phyloP scores from a whole-genome alignment of 1,140 invertebrate species.

The Rhopalosiphum maidis region DNA sequence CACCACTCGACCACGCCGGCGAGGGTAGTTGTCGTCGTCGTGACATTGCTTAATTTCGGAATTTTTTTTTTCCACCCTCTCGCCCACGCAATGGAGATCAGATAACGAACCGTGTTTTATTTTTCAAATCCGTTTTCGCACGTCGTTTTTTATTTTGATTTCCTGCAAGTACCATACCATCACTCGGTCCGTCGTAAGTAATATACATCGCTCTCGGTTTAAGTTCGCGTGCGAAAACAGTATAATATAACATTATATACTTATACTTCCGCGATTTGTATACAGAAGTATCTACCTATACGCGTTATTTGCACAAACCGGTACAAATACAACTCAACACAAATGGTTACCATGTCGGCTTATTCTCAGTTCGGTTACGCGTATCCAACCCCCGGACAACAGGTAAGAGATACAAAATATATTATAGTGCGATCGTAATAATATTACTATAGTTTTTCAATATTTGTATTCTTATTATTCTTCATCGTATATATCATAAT shows the following conservation, averaged over 20 bases:
- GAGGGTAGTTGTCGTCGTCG: constrained; percentile 30
- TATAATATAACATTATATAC: not conserved
- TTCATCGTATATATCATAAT: not conserved
- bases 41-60: not conserved
- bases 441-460: not conserved
- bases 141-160: not conserved
- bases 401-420: constrained; percentile 9
- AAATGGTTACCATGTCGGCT: constrained; percentile 70
- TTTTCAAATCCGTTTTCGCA: constrained; percentile 6
- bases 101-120: not conserved
- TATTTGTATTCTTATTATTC: not conserved
- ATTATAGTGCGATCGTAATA: not conserved
- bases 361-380: constrained; percentile 84
- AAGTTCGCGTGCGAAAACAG: not conserved
- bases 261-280: not conserved
- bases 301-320: not conserved
- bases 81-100: not conserved
- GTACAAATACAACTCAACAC: constrained; percentile 49
- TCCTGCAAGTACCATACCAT: not conserved
- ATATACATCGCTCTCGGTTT: not conserved
- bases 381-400: constrained; percentile 72
- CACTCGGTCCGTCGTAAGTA: not conserved
- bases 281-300: not conserved
- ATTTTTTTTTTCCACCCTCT: not conserved
- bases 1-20: not conserved